These are phyloP conservation scores for Pseudomyrmex concolor DNA, from an alignment of 1,140 invertebrate genomes.

Conservation along the genomic window DNA sequence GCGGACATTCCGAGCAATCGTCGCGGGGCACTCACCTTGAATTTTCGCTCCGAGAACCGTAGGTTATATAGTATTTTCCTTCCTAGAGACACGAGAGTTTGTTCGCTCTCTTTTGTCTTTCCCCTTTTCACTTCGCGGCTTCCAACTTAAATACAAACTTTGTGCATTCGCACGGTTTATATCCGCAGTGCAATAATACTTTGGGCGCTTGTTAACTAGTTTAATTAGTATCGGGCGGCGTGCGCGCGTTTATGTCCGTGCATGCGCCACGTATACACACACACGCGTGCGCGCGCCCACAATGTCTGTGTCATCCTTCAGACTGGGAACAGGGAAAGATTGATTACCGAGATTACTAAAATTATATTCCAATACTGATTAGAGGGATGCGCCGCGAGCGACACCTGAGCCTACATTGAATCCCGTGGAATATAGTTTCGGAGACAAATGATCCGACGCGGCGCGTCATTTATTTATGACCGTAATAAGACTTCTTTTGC, in stretches of 20 bases:
- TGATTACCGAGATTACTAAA: slow-evolving; percentile 65
- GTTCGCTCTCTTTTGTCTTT: not conserved
- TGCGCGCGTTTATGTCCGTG: not conserved
- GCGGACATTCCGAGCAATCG: slow-evolving; percentile 59
- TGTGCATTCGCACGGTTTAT: slow-evolving; percentile 1
- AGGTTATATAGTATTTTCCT: slow-evolving; percentile 44
- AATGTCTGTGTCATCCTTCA: slow-evolving; percentile 56
- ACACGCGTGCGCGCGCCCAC: slow-evolving; percentile 22
- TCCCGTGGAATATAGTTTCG: slow-evolving; percentile 45
- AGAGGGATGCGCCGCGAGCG: slow-evolving; percentile 50
- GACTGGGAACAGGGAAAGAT: slow-evolving; percentile 61
- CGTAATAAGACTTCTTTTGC: slow-evolving; percentile 3
- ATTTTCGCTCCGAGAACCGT: slow-evolving; percentile 55
- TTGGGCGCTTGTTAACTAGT: slow-evolving; percentile 61
- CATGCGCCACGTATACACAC: not conserved
- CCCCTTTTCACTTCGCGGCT: slow-evolving; percentile 22
- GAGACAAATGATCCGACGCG: slow-evolving; percentile 55
- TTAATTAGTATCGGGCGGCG: slow-evolving; percentile 61
- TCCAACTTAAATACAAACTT: slow-evolving; percentile 36
- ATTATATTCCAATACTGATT: slow-evolving; percentile 66
- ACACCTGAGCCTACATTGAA: slow-evolving; percentile 48
- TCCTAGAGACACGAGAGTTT: not conserved
- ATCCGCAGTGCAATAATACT: slow-evolving; percentile 51
- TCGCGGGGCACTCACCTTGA: slow-evolving; percentile 41
- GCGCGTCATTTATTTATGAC: slow-evolving; percentile 37